phyloP scores from a whole-genome alignment of 2,113 vertebrate species.

The Cygnus buccinator region DNA sequence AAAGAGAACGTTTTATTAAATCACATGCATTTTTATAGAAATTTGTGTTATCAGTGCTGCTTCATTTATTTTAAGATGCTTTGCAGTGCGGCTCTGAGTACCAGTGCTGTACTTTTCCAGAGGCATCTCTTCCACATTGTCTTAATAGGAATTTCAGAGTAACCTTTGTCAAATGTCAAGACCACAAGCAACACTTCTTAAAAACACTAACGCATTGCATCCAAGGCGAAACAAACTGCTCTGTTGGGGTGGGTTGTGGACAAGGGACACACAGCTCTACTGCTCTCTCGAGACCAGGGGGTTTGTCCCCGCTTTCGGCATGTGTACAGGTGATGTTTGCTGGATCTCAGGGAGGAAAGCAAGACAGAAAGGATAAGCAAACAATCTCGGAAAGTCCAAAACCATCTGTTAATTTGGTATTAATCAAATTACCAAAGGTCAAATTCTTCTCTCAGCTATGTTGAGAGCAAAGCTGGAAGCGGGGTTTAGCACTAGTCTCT shows the following conservation, averaged over 20 bases:
- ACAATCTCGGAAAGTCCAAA: neutral
- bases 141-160: slow-evolving; percentile 35
- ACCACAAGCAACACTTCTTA: neutral
- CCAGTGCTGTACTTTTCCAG: slow-evolving; percentile 1
- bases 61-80: slow-evolving; percentile 1
- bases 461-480: neutral
- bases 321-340: neutral
- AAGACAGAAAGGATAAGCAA: neutral
- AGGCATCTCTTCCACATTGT: neutral
- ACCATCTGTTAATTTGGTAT: slow-evolving; percentile 20
- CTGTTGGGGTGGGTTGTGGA: neutral
- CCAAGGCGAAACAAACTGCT: neutral
- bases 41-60: neutral
- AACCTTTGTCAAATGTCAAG: slow-evolving; percentile 61
- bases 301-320: neutral
- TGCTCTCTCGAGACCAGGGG: neutral
- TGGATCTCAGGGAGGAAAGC: neutral
- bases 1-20: neutral
- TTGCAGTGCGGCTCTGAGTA: neutral
- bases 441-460: neutral
- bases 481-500: neutral
- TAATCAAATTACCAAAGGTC: slow-evolving; percentile 43
- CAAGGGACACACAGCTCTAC: neutral
- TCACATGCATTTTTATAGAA: neutral
- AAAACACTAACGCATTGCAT: neutral